These are phyloP conservation scores for Schizothorax lantsangensis DNA, from an alignment of 2,797 vertebrate species.

Conservation along the genomic window DNA sequence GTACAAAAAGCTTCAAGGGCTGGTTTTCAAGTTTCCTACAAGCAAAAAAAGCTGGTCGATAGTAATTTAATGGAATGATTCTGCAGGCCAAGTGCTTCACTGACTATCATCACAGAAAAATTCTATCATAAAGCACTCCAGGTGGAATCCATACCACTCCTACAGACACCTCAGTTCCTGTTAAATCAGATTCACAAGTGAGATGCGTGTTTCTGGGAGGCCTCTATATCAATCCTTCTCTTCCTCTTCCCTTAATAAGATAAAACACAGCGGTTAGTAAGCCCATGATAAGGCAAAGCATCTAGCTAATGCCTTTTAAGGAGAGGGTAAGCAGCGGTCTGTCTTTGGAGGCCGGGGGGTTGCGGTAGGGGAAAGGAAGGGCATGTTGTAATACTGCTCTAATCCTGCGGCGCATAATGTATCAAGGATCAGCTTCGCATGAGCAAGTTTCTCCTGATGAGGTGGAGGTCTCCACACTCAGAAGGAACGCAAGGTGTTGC, in stretches of 20 bases:
- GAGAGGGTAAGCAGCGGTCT: conserved; percentile 62
- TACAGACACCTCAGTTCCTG: conserved; percentile 55
- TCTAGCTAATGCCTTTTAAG: conserved; percentile 76
- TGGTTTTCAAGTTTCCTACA: conserved; percentile 26
- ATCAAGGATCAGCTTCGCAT: conserved; percentile 73
- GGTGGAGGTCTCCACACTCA: conserved; percentile 67
- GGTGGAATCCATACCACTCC: conserved; percentile 48
- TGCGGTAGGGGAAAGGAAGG: conserved; percentile 66
- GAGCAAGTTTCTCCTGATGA: conserved; percentile 67
- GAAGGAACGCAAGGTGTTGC: conserved; percentile 66
- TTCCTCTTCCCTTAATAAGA: conserved; percentile 68
- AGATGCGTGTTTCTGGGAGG: conserved; percentile 77
- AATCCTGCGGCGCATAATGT: conserved; percentile 78
- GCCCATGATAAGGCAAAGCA: conserved; percentile 63
- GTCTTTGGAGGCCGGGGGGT: conserved; percentile 64
- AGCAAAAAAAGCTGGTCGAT: conserved; percentile 54
- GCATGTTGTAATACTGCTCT: conserved; percentile 67
- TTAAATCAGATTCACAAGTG: conserved; percentile 67
- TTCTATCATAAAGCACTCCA: conserved; percentile 63
- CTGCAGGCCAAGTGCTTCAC: conserved; percentile 67
- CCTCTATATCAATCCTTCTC: conserved; percentile 56
- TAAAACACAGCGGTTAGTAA: conserved; percentile 61
- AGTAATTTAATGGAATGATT: conserved; percentile 71
- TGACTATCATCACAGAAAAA: conserved; percentile 65
- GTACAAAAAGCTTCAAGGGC: conserved; percentile 51